A percentile compares a stretch with the other conserved stretches of the same genome.
phyloP scores from a whole-genome alignment of 2,797 vertebrate species.

The Tragelaphus eurycerus region DNA sequence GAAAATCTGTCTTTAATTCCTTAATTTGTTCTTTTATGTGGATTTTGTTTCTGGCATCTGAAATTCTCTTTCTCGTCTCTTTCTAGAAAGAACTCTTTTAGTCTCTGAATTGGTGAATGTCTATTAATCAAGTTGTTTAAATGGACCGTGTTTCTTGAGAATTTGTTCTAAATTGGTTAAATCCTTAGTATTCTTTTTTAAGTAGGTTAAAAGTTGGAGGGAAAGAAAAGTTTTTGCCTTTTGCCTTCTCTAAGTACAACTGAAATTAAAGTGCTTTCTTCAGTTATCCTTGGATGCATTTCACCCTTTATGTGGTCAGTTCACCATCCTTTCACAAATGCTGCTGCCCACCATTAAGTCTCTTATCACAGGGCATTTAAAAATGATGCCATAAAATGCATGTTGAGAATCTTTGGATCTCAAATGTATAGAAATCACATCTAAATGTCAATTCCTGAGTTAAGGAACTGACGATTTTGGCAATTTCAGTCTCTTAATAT shows the following conservation, averaged over 20 bases:
- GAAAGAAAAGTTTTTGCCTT: slow-evolving; percentile 24
- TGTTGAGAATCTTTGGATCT: slow-evolving; percentile 65
- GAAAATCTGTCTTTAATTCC: not conserved
- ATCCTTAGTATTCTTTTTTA: not conserved
- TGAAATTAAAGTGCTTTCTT: slow-evolving; percentile 29
- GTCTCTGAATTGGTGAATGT: slow-evolving; percentile 40
- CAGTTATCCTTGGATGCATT: not conserved
- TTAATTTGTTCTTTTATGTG: slow-evolving; percentile 41
- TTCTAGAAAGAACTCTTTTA: slow-evolving; percentile 45
- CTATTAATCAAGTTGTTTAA: slow-evolving; percentile 25
- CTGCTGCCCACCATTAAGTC: slow-evolving; percentile 74
- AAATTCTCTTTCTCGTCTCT: not conserved
- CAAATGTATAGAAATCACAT: slow-evolving; percentile 54
- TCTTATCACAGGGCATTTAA: slow-evolving; percentile 70
- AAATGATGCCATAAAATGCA: slow-evolving; percentile 53
- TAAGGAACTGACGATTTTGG: slow-evolving; percentile 65
- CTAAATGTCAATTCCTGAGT: slow-evolving; percentile 60
- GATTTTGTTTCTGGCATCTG: slow-evolving; percentile 47
- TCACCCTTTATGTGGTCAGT: not conserved
- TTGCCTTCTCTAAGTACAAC: not conserved
- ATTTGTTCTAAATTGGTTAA: slow-evolving; percentile 7
- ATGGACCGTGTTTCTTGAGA: slow-evolving; percentile 47
- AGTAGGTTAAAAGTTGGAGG: slow-evolving; percentile 37
- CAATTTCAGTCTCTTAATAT: slow-evolving; percentile 69
- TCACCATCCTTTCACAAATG: slow-evolving; percentile 11